phyloP scores from a whole-genome alignment of 92 coral and sea anemone genomes.

The Paramuricea clavata region DNA sequence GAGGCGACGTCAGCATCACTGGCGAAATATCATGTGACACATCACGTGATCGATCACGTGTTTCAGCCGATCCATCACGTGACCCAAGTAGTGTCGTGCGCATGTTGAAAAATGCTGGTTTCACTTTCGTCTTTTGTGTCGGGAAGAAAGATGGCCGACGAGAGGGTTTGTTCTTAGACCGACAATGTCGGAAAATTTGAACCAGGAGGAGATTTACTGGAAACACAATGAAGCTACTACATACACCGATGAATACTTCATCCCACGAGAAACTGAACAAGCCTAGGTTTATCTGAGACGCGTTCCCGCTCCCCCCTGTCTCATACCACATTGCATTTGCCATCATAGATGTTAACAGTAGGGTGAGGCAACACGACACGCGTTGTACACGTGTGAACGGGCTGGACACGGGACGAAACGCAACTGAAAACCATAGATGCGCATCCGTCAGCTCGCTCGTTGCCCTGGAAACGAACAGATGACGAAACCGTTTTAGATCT shows the following conservation, averaged over 20 bases:
- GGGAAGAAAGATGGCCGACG: background rate
- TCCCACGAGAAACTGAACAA: constrained; percentile 90
- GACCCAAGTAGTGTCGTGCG: background rate
- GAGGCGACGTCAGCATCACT: background rate
- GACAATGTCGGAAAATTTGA: constrained; percentile 89
- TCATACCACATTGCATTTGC: constrained; percentile 97
- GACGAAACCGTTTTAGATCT: constrained; percentile 83
- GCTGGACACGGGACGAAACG: constrained; percentile 85
- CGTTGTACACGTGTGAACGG: constrained; percentile 92
- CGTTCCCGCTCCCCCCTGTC: constrained; percentile 66
- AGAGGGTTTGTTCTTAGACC: constrained; percentile 40
- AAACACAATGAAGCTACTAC: constrained; percentile 89
- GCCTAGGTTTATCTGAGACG: constrained; percentile 79
- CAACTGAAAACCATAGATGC: constrained; percentile 96
- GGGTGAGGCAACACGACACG: constrained; percentile 95
- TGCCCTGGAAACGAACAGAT: constrained; percentile 82
- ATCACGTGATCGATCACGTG: background rate
- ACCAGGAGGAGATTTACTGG: constrained; percentile 89
- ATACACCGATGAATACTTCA: constrained; percentile 87
- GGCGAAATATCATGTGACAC: background rate
- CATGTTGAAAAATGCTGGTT: background rate
- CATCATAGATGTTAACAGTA: constrained; percentile 95
- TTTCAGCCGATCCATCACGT: constrained; percentile 3
- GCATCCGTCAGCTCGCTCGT: constrained; percentile 87
- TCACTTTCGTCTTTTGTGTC: constrained; percentile 6